Conservation (phyloP, 2,113 vertebrate species). For the Gasterosteus aculeatus region DNA sequence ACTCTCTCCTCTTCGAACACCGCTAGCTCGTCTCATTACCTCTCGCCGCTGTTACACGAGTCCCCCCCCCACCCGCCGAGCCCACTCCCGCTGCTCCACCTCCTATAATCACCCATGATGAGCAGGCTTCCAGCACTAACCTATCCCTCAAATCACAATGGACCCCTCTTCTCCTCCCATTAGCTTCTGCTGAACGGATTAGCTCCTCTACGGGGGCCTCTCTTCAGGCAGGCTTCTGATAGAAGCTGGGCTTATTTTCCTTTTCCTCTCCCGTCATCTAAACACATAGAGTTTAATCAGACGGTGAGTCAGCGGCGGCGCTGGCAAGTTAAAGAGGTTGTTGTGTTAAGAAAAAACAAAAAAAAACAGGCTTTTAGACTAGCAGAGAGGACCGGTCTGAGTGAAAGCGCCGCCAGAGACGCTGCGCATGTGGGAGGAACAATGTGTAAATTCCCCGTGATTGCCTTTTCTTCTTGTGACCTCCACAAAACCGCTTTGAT, state of each 20-base stretch:
- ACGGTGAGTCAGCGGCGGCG: conserved; percentile 58
- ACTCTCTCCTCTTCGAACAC: conserved; percentile 41
- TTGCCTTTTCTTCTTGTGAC: conserved; percentile 35
- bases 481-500: conserved; percentile 36
- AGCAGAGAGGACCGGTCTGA: background rate
- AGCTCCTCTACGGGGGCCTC: conserved; percentile 64
- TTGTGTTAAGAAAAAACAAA: conserved; percentile 56
- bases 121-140: conserved; percentile 78
- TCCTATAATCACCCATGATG: conserved; percentile 79
- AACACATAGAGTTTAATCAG: conserved; percentile 78
- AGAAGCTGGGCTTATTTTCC: conserved; percentile 70
- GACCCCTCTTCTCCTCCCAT: conserved; percentile 76
- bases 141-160: conserved; percentile 80
- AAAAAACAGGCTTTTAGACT: conserved; percentile 46
- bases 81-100: conserved; percentile 71
- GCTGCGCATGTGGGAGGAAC: background rate
- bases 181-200: conserved; percentile 79
- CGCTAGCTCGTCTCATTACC: conserved; percentile 45
- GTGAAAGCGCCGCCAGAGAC: conserved; percentile 15
- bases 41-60: conserved; percentile 32
- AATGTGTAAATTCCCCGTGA: conserved; percentile 29
- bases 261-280: conserved; percentile 60
- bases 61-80: conserved; percentile 64
- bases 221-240: conserved; percentile 58
- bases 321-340: conserved; percentile 63